Evolutionary conservation across 1,140 invertebrate species (phyloP).

Genomic region (Delia radicum): DNA sequence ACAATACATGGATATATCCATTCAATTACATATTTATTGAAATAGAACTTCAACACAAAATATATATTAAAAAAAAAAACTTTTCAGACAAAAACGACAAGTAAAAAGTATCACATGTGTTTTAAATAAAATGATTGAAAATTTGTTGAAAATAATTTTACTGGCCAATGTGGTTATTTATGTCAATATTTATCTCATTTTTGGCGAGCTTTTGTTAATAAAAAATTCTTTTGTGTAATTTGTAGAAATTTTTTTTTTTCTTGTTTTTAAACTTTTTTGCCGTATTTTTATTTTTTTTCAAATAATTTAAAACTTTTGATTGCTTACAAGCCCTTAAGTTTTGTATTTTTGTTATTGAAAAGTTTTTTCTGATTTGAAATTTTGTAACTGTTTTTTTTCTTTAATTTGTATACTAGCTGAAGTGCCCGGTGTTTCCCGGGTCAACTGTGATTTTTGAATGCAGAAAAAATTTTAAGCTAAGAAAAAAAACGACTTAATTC

Average conservation of each 20-base stretch:
- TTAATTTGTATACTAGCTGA: background rate
- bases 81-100: background rate
- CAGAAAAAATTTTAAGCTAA: too few relatives aligned
- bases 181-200: too few relatives aligned
- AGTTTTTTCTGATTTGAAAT: background rate
- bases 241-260: background rate
- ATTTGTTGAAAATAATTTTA: too few relatives aligned
- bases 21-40: too few relatives aligned
- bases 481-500: too few relatives aligned
- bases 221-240: background rate
- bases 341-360: background rate
- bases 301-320: background rate
- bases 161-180: background rate
- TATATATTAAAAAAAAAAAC: background rate
- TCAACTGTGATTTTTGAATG: too few relatives aligned
- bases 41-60: background rate
- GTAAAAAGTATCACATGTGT: background rate
- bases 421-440: background rate
- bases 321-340: background rate
- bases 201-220: too few relatives aligned
- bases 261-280: background rate
- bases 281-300: background rate
- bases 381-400: background rate
- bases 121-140: too few relatives aligned
- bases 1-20: too few relatives aligned